Conservation (phyloP, 2,113 vertebrate genomes). For the Elanoides forficatus region DNA sequence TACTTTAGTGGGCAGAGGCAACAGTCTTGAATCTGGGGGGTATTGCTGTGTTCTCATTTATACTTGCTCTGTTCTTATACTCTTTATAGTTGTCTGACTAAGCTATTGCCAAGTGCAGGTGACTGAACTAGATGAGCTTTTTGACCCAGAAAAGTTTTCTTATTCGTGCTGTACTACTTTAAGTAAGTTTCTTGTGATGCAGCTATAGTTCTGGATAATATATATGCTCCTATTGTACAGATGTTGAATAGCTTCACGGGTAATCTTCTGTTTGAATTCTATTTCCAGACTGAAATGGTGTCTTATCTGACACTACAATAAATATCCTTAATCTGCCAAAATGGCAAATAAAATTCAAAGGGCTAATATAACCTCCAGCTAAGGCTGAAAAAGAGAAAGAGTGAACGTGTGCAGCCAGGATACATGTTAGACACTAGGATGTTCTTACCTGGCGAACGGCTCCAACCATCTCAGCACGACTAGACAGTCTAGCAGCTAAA, state of each 20-base stretch:
- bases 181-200: background rate
- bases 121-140: background rate
- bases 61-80: background rate
- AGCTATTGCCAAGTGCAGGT: background rate
- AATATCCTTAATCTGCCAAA: background rate
- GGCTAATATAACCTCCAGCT: background rate
- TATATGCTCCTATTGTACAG: background rate
- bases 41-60: background rate
- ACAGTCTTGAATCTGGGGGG: background rate
- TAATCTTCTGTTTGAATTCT: background rate
- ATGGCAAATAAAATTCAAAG: background rate
- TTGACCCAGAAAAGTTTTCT: background rate
- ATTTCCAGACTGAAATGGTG: background rate
- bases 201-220: background rate
- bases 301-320: background rate
- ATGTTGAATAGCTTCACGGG: background rate
- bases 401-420: background rate
- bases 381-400: background rate
- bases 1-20: background rate
- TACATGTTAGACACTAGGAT: fast-evolving
- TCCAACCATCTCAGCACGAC: slow-evolving; percentile 92
- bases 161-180: background rate
- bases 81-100: background rate
- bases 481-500: slow-evolving; percentile 88
- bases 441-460: slow-evolving; percentile 89